Conservation (phyloP, 2,888 invertebrate species). For the Stenodema calcarata region DNA sequence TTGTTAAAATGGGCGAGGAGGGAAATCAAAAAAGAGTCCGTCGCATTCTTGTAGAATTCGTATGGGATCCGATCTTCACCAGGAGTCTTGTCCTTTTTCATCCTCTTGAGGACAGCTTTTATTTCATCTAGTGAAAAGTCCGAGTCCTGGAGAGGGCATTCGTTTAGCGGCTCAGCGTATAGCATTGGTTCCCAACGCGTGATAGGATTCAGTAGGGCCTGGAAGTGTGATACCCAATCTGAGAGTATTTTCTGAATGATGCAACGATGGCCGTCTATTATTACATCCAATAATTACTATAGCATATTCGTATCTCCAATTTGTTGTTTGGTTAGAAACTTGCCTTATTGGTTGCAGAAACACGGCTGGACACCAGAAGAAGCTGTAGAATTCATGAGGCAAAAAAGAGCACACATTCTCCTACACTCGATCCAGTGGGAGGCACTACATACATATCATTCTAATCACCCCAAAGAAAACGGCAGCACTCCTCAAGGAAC, state of each 20-base stretch:
- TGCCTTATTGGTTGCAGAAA: constrained; percentile 65
- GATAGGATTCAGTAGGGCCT: neutral
- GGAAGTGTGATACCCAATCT: neutral
- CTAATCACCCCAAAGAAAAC: constrained; percentile 54
- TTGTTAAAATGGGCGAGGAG: constrained; percentile 30
- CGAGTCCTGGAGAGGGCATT: neutral
- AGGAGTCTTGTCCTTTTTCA: constrained; percentile 8
- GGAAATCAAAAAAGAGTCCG: neutral
- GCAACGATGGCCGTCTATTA: too few species aligned
- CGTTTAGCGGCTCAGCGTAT: neutral
- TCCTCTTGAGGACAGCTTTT: neutral
- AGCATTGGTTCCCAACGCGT: neutral
- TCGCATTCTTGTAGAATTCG: constrained; percentile 23
- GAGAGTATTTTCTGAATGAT: too few species aligned
- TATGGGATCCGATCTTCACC: constrained; percentile 33
- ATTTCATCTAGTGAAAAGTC: constrained; percentile 6
- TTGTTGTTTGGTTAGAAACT: too few species aligned
- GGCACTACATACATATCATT: constrained; percentile 77
- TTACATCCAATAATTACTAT: too few species aligned
- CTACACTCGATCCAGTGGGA: constrained; percentile 86
- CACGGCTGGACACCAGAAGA: constrained; percentile 84
- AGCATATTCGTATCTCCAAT: too few species aligned
- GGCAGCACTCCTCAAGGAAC: neutral
- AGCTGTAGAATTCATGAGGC: constrained; percentile 81
- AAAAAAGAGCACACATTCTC: constrained; percentile 82